These are phyloP conservation scores for Branchinecta lynchi DNA, from an alignment of 1,140 invertebrate genomes.

Conservation along the genomic window DNA sequence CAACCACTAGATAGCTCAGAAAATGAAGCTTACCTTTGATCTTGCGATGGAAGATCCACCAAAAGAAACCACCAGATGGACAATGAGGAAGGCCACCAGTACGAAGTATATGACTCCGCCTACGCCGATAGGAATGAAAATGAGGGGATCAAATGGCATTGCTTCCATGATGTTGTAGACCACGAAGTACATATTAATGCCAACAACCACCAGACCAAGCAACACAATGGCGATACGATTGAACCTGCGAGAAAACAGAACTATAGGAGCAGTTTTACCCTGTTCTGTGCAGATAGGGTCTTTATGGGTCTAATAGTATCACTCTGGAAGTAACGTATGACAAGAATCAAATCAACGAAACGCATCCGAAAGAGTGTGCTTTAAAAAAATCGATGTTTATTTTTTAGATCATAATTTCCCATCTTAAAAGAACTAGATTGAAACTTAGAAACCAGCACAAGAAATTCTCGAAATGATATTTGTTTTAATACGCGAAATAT, in stretches of 20 bases:
- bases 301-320: background rate
- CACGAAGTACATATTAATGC: slow-evolving; percentile 69
- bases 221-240: slow-evolving; percentile 50
- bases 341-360: background rate
- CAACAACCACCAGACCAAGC: slow-evolving; percentile 52
- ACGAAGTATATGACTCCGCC: slow-evolving; percentile 47
- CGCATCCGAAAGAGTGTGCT: background rate
- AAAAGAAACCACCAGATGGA: slow-evolving; percentile 53
- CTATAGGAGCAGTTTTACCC: background rate
- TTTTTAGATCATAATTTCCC: too few species aligned
- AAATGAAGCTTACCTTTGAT: slow-evolving; percentile 17
- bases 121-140: slow-evolving; percentile 39
- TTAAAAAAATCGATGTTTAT: too few species aligned
- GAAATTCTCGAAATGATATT: too few species aligned
- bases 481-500: too few species aligned
- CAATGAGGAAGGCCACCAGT: slow-evolving; percentile 48
- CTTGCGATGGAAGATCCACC: slow-evolving; percentile 28
- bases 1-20: background rate
- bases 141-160: slow-evolving; percentile 37
- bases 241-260: slow-evolving; percentile 36
- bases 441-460: too few species aligned
- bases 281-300: background rate
- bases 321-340: background rate
- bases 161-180: slow-evolving; percentile 39
- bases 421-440: too few species aligned